phyloP scores from a whole-genome alignment of 2,113 vertebrate species.

The Zosterops pallidus region DNA sequence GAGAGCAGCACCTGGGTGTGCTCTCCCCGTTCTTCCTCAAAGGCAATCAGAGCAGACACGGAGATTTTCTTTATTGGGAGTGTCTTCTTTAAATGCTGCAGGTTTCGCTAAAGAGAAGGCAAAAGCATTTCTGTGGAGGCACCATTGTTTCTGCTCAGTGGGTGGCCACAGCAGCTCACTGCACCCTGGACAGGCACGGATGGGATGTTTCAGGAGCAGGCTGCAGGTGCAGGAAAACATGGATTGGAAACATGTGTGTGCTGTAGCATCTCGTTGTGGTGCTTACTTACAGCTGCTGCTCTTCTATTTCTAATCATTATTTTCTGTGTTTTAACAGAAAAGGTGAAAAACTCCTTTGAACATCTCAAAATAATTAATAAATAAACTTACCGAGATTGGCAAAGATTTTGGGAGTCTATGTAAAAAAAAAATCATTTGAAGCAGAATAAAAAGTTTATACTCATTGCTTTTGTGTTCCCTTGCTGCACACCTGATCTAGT shows the following conservation, averaged over 20 bases:
- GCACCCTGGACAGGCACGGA: conserved; percentile 73
- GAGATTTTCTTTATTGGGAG: background rate
- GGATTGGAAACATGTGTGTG: background rate
- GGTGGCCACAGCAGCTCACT: conserved; percentile 88
- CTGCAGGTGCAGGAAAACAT: background rate
- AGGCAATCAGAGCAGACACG: background rate
- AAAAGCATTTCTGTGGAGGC: conserved; percentile 86
- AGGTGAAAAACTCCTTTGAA: background rate
- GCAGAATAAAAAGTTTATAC: background rate
- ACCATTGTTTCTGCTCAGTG: conserved; percentile 81
- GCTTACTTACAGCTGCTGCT: background rate
- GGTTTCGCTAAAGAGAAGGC: conserved; percentile 82
- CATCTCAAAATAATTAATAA: background rate
- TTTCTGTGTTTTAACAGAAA: background rate
- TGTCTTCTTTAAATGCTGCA: conserved; percentile 37
- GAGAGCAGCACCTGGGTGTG: background rate
- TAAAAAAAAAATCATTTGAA: background rate
- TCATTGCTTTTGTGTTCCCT: background rate
- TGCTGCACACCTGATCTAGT: background rate
- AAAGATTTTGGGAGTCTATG: background rate
- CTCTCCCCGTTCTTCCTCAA: background rate
- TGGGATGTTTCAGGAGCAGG: background rate
- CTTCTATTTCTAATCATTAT: background rate
- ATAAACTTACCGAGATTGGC: background rate
- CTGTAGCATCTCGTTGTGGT: background rate